A percentile compares a stretch with the other conserved stretches of the same genome.
These are phyloP conservation scores for Petrolisthes manimaculis DNA, from an alignment of 2,888 invertebrate genomes.

Conservation along the genomic window DNA sequence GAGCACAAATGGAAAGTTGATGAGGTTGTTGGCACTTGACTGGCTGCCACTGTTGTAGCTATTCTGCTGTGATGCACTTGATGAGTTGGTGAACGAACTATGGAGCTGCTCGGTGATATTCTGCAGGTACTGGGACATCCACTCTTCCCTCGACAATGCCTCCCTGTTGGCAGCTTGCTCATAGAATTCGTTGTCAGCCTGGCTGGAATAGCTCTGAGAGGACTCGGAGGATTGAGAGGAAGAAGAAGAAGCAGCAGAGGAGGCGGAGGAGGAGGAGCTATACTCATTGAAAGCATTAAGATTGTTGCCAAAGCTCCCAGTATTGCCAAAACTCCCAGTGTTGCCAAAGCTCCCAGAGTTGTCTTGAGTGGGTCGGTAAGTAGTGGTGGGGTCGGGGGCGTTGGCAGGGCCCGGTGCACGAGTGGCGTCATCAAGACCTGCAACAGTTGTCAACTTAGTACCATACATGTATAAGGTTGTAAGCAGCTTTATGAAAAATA, in stretches of 20 bases:
- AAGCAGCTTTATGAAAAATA: too few relatives aligned
- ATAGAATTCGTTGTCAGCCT: not conserved
- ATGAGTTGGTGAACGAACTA: slow-evolving; percentile 52
- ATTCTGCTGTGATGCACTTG: slow-evolving; percentile 15
- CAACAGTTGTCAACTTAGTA: not conserved
- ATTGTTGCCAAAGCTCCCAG: not conserved
- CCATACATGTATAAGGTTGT: too few relatives aligned
- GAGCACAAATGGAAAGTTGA: slow-evolving; percentile 64
- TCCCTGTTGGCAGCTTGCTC: slow-evolving; percentile 14
- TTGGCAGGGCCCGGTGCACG: slow-evolving; percentile 22
- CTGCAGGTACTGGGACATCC: slow-evolving; percentile 61
- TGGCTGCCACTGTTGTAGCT: slow-evolving; percentile 1
- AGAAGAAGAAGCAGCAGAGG: slow-evolving; percentile 27
- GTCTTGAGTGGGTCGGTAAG: not conserved
- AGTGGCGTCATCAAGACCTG: slow-evolving; percentile 50
- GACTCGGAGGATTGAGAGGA: slow-evolving; percentile 37
- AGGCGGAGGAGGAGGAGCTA: slow-evolving; percentile 8
- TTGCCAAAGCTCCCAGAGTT: too few relatives aligned
- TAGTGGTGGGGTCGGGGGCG: slow-evolving; percentile 20
- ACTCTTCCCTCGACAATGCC: slow-evolving; percentile 35
- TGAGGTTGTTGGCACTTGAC: slow-evolving; percentile 9
- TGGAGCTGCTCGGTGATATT: slow-evolving; percentile 50
- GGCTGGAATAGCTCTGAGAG: not conserved
- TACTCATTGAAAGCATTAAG: not conserved
- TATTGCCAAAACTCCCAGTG: not conserved